Conservation (phyloP, 2,797 vertebrate genomes). For the Lutjanus campechanus region DNA sequence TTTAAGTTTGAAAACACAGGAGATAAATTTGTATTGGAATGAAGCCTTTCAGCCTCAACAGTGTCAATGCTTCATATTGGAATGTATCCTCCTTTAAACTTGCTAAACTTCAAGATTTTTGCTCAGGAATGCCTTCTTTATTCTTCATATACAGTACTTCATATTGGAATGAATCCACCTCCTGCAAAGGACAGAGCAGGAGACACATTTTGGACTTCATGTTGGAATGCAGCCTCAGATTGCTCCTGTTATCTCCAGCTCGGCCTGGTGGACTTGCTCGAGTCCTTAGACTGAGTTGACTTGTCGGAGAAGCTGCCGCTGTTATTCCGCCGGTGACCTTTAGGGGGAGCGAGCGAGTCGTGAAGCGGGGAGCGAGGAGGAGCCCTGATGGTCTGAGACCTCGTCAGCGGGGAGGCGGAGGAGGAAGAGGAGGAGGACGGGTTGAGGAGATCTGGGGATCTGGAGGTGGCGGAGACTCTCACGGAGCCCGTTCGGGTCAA, state of each 20-base stretch:
- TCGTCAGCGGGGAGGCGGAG: constrained; percentile 64
- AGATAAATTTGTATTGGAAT: neutral
- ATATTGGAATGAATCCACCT: constrained; percentile 1
- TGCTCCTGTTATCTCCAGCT: constrained; percentile 83
- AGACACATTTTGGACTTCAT: neutral
- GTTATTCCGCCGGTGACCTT: constrained; percentile 69
- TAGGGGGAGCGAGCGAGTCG: constrained; percentile 48
- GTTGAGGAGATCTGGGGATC: constrained; percentile 26
- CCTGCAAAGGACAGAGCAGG: neutral
- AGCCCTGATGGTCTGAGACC: constrained; percentile 79
- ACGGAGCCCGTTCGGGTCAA: constrained; percentile 77
- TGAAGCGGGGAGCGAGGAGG: constrained; percentile 61
- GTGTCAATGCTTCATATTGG: neutral
- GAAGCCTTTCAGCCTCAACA: neutral
- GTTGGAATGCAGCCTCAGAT: neutral
- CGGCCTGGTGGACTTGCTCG: constrained; percentile 80
- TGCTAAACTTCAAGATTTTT: neutral
- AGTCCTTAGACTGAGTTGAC: constrained; percentile 79
- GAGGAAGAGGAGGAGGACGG: constrained; percentile 37
- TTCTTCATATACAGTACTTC: neutral
- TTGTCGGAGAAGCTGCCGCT: constrained; percentile 82
- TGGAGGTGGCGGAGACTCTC: constrained; percentile 73
- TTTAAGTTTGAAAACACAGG: neutral
- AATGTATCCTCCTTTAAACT: neutral
- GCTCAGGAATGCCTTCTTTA: neutral